phyloP scores from a whole-genome alignment of 2,888 invertebrate genomes.

The Thereva unica region DNA sequence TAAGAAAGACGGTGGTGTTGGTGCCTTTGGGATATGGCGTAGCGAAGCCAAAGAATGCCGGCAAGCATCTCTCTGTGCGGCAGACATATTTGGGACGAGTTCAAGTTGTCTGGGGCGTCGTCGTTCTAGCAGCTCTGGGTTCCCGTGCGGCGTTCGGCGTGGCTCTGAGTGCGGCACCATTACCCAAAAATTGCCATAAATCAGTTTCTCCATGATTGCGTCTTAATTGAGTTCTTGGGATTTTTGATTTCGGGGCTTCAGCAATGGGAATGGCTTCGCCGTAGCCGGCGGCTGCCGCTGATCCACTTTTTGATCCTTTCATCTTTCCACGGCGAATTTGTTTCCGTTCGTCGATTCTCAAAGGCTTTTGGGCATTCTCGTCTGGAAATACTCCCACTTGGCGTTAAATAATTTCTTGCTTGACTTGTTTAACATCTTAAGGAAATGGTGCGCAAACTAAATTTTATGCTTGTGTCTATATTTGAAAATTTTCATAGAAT shows the following conservation, averaged over 20 bases:
- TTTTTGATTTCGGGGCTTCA: constrained; percentile 1
- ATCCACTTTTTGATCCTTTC: constrained; percentile 20
- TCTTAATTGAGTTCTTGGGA: constrained; percentile 39
- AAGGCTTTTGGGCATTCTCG: too few relatives aligned
- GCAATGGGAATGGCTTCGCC: not conserved
- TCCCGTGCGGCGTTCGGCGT: not conserved
- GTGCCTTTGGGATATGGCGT: constrained; percentile 9
- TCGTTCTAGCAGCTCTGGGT: constrained; percentile 4
- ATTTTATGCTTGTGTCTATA: constrained; percentile 6
- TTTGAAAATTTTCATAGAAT: not conserved
- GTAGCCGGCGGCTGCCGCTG: constrained; percentile 4
- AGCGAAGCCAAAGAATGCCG: not conserved
- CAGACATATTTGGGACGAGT: constrained; percentile 14
- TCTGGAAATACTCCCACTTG: not conserved
- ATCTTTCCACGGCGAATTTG: not conserved
- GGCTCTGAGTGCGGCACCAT: not conserved
- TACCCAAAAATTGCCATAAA: constrained; percentile 31
- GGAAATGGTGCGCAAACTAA: constrained; percentile 38
- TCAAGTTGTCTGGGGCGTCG: constrained; percentile 37
- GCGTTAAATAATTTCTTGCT: constrained; percentile 39
- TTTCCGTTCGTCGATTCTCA: too few relatives aligned
- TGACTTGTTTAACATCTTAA: constrained; percentile 39
- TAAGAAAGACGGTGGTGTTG: not conserved
- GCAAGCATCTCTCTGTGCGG: not conserved
- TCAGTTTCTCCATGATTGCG: constrained; percentile 40